phyloP scores from a whole-genome alignment of 1,140 invertebrate genomes.

The Bradysia coprophila region DNA sequence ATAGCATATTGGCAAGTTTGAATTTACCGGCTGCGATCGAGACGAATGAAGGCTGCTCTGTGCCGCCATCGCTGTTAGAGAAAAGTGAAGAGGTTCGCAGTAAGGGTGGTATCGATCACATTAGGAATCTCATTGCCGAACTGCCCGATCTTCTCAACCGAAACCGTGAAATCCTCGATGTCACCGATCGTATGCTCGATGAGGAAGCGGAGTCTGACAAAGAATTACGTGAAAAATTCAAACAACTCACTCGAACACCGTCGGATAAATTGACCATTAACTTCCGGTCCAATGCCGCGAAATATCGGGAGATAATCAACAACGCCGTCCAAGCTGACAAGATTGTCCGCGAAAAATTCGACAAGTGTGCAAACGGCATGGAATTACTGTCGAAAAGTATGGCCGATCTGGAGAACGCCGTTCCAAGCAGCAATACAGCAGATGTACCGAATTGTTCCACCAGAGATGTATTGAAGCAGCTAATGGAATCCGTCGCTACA shows the following conservation, averaged over 20 bases:
- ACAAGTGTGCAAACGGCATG: conserved; percentile 56
- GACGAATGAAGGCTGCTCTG: conserved; percentile 49
- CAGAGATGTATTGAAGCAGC: conserved; percentile 44
- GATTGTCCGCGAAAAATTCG: conserved; percentile 76
- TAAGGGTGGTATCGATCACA: conserved; percentile 42
- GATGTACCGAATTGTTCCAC: conserved; percentile 35
- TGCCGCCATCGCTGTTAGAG: conserved; percentile 78
- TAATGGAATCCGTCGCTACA: conserved; percentile 79
- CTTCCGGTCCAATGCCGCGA: conserved; percentile 65
- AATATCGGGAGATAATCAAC: conserved; percentile 84
- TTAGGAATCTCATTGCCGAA: conserved; percentile 48
- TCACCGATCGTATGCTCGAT: conserved; percentile 72
- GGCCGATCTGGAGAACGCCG: conserved; percentile 35
- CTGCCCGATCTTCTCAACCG: conserved; percentile 77
- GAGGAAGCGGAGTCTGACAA: conserved; percentile 87
- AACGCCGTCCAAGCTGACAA: conserved; percentile 62
- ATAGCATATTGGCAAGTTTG: conserved; percentile 77
- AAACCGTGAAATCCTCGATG: conserved; percentile 90
- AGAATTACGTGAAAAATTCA: conserved; percentile 76
- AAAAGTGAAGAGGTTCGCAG: conserved; percentile 58
- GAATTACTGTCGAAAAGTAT: conserved; percentile 61
- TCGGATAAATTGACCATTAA: conserved; percentile 79
- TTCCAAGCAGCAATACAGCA: conserved; percentile 35
- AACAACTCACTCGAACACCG: conserved; percentile 76
- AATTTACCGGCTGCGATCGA: conserved; percentile 95